Percentiles rank a stretch among this genome's conserved stretches.
Evolutionary conservation across 2,113 vertebrate species (phyloP).

Genomic region (Echinops telfairi): DNA sequence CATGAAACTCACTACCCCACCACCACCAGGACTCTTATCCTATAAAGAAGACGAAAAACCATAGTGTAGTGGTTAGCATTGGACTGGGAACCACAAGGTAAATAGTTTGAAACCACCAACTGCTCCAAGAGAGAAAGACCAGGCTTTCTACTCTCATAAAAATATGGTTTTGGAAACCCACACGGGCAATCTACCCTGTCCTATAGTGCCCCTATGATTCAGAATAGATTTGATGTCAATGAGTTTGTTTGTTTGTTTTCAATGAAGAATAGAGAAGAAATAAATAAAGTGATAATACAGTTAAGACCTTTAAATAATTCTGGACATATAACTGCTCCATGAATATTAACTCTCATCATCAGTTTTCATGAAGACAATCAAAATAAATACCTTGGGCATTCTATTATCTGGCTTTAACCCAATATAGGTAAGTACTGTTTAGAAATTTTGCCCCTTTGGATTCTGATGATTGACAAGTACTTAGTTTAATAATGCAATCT

Average conservation of each 20-base stretch:
- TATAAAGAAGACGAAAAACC: constrained; percentile 19
- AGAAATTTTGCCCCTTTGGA: constrained; percentile 47
- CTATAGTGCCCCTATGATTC: too few relatives aligned
- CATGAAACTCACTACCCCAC: too few relatives aligned
- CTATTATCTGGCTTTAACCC: not conserved
- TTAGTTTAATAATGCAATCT: constrained; percentile 36
- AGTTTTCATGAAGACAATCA: constrained; percentile 12
- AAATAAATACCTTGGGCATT: not conserved
- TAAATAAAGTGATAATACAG: constrained; percentile 2
- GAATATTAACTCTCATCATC: not conserved
- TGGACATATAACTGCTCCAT: not conserved
- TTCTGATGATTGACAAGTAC: constrained; percentile 7
- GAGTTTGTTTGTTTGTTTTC: too few relatives aligned
- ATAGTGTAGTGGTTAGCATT: not conserved
- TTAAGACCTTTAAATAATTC: not conserved
- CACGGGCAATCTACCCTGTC: too few relatives aligned
- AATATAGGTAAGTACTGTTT: not conserved
- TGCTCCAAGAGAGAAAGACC: too few relatives aligned
- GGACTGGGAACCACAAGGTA: too few relatives aligned
- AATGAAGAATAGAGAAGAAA: not conserved
- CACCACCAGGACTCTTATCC: too few relatives aligned
- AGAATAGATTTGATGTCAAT: too few relatives aligned
- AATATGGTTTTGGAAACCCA: too few relatives aligned
- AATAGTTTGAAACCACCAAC: too few relatives aligned
- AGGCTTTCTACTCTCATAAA: too few relatives aligned